Evolutionary conservation across 2,888 invertebrate species (phyloP), one percentile per base, ranked within the genome.

Genomic region (Drosophila multiciliata): DNA sequence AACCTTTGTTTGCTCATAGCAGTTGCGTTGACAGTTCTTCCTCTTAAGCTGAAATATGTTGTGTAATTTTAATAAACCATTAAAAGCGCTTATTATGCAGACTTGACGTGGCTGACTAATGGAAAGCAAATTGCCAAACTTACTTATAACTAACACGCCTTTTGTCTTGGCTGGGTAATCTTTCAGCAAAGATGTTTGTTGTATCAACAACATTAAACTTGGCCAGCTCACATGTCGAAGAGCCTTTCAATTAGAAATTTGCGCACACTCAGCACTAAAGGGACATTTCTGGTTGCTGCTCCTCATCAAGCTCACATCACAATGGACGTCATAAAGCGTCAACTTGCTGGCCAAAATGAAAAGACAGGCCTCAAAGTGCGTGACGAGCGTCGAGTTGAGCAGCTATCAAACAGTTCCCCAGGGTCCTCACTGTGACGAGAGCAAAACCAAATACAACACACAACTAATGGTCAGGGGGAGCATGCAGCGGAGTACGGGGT

Each of bases 161-260:
- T 52, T 62, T 54, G 58, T 23, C 23, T 54, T 33, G 32, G 23
- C 49, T 66, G 29, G 58, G 26, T 48, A 54, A 76, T 66, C 63
- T 80, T 78, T 63, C 33, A 42, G 7, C 54, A 55, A 62, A 81
- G 66, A 57, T 59, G 29, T 33, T 50, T 23, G 59, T 11, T 35
- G 68, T 45, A 12, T 54, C 50, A 32, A n/a, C 26, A 40, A 48
- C 57, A 71, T 71, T 71, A 71, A 57, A 33, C 55, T 26, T 49
- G 57, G 42, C 58, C 64, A 29, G 36, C 54, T 72, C 70, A 72
- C 86, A 73, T 86, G 78, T 60, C 52, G 42, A 29, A 35, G 35
- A 29, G 63, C 29, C 77, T 80, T 85, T 89, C 88, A 89, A 89
- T 89, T 84, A 87, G 71, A 79, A 85, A 72, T 78, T 81, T 74